phyloP scores from a whole-genome alignment of 2,888 invertebrate genomes.

The Danaus chrysippus region DNA sequence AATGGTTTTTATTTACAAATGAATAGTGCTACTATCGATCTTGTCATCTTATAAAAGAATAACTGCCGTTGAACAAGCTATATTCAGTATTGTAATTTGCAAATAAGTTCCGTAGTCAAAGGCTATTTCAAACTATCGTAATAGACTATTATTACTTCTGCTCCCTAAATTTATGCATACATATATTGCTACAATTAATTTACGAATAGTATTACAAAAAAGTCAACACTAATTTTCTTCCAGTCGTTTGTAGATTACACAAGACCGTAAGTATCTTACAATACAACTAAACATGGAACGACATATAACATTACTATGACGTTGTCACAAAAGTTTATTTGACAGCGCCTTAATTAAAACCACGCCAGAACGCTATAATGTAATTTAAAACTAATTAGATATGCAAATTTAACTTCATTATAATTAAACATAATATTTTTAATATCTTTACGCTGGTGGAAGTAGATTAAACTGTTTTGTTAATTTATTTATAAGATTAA shows the following conservation, averaged over 20 bases:
- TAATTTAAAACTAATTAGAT: too few species aligned
- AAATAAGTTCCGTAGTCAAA: slow-evolving; percentile 34
- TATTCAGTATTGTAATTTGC: slow-evolving; percentile 32
- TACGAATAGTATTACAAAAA: too few species aligned
- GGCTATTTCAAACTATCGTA: background rate
- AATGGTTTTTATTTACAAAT: slow-evolving; percentile 4
- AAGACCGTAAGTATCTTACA: background rate
- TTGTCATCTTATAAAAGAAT: slow-evolving; percentile 13
- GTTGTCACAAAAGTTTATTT: slow-evolving; percentile 34
- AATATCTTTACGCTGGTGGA: slow-evolving; percentile 15
- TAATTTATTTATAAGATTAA: slow-evolving; percentile 1
- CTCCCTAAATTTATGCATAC: too few species aligned
- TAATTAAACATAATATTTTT: slow-evolving; percentile 29
- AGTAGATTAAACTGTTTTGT: slow-evolving; percentile 15
- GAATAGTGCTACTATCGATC: background rate
- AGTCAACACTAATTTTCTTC: too few species aligned
- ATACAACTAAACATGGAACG: slow-evolving; percentile 23
- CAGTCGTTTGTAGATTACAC: background rate
- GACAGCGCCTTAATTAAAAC: slow-evolving; percentile 34
- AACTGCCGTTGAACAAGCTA: slow-evolving; percentile 22
- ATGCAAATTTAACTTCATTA: slow-evolving; percentile 30
- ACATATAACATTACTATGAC: slow-evolving; percentile 27
- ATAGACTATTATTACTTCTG: slow-evolving; percentile 1
- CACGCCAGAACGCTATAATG: slow-evolving; percentile 32
- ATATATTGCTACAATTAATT: too few species aligned